Base-by-base conservation (phyloP, 2,888 invertebrate species). In the Cephus runcator region DNA sequence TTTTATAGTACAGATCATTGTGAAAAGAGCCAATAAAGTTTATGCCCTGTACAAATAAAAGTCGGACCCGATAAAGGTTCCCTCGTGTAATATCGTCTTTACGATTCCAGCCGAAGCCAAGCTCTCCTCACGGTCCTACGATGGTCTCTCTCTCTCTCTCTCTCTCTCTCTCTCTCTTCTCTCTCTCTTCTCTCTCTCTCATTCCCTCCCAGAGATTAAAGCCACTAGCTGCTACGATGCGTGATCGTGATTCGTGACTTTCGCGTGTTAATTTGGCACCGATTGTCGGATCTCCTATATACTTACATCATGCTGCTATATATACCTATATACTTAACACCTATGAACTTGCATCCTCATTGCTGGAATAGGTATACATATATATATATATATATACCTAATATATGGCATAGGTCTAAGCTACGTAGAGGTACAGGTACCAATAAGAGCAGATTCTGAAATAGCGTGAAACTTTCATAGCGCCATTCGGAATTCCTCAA, bases 281-380 rank as follows among this genome's bases (percentile, higher is more conserved):
- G 75, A 73, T 73, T 80, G 80, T 79, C 77, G 74, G 77, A 77
- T 74, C 77, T 69, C 56, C 79, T 75, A 69, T 81, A 79, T 82
- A 82, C 79, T 82, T 82, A 82, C 73, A 69, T 79, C 75, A 35
- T 73, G 73, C 40, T 40, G 4, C 12, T 40, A 15, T 15, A 76
- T 80, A 78, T 81, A 79, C 79, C 76, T 76, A 75, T 81, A 76
- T 79, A 82, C 79, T 82, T 82, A 82, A 75, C 82, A 81, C 82
- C 82, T 81, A 79, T 69, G 76, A 82, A 75, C 34, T 76, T 75
- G 76, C 79, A 81, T 79, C 76, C 75, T 33, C 76, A 11, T 69
- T 31, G 69, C 69, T 15, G 40, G 40, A 40, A 40, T 12, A 15
- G 40, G 40, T 40, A 36, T 36, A 36, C 36, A 36, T 36, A 36